These are phyloP conservation scores for Brachyhypopomus gauderio DNA, from an alignment of 2,113 vertebrate species.

Conservation along the genomic window DNA sequence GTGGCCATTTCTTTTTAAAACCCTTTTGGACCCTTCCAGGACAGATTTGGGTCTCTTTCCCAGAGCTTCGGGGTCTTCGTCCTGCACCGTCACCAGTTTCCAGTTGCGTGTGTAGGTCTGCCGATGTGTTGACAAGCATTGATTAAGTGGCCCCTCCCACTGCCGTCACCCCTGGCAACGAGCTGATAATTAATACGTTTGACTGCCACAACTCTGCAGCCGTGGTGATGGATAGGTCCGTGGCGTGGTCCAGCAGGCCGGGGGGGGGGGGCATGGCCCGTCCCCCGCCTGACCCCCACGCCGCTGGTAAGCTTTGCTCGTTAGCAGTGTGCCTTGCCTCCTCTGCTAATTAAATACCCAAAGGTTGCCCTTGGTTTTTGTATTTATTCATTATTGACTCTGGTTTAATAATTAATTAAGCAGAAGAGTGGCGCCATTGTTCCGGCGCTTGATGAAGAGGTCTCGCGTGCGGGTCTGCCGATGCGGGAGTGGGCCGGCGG, in stretches of 20 bases:
- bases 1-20: no score
- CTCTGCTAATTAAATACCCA: conserved; percentile 64
- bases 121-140: conserved; percentile 56
- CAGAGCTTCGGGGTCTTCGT: neutral
- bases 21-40: neutral
- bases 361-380: conserved; percentile 65
- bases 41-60: neutral
- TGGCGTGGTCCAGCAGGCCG: conserved; percentile 40
- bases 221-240: conserved; percentile 80
- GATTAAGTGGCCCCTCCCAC: conserved; percentile 54
- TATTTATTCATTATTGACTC: conserved; percentile 65
- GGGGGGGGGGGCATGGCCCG: neutral
- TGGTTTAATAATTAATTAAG: conserved; percentile 71
- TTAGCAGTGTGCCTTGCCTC: conserved; percentile 67
- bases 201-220: conserved; percentile 74
- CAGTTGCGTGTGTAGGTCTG: conserved; percentile 62
- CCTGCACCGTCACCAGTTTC: conserved; percentile 53
- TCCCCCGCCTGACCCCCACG: conserved; percentile 53
- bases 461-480: neutral
- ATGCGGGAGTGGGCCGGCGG: no score
- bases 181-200: conserved; percentile 82
- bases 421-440: conserved; percentile 42
- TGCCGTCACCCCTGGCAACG: conserved; percentile 57
- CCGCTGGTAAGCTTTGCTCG: conserved; percentile 66
- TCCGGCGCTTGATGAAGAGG: conserved; percentile 60